Evolutionary conservation across 1,140 invertebrate genomes (phyloP), one percentile per base, ranked within the genome.

Genomic region (Drosophila hydei): DNA sequence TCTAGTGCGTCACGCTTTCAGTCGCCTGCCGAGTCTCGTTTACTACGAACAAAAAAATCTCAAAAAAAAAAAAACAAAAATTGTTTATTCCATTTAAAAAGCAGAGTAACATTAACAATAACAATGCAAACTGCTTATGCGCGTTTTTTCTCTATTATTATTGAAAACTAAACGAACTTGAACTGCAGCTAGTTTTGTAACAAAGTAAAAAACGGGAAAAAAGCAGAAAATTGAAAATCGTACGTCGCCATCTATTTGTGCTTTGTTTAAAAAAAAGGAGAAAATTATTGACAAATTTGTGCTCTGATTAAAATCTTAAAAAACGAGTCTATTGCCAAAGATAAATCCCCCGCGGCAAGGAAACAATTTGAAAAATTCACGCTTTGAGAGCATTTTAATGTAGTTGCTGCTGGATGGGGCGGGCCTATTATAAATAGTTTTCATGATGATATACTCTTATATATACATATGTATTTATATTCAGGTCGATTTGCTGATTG

Each of bases 251-350:
- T n/a, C n/a, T n/a, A n/a, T n/a, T n/a, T n/a, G n/a, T n/a, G n/a
- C n/a, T 75, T 88, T 64, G 74, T 87, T 68, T 77, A 69, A 61
- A 61, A 33, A 33, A 12, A 7, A 30, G 2, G 2, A 2, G 9
- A 21, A 51, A 70, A 78, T 81, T 81, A 88, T 81, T 87, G 83
- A 87, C 81, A 87, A 87, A 87, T 88, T 87, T 63, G 59, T 78
- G 71, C 63, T 64, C 56, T 50, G 81, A 85, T 87, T 85, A 81
- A 85, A 81, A 87, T 85, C 81, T 87, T 25, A 51, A 52, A 18
- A 48, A 18, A 59, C 30, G 43, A 19, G 27, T 18, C 47, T 61
- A 60, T n/a, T 60, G 59, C 45, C 55, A 56, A 36, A 55, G 52
- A 16, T 27, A 75, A 63, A 54, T 16, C 54, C 48, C 25, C 14